Evolutionary conservation across 2,888 invertebrate species (phyloP).

Genomic region (Alsophila aescularia): DNA sequence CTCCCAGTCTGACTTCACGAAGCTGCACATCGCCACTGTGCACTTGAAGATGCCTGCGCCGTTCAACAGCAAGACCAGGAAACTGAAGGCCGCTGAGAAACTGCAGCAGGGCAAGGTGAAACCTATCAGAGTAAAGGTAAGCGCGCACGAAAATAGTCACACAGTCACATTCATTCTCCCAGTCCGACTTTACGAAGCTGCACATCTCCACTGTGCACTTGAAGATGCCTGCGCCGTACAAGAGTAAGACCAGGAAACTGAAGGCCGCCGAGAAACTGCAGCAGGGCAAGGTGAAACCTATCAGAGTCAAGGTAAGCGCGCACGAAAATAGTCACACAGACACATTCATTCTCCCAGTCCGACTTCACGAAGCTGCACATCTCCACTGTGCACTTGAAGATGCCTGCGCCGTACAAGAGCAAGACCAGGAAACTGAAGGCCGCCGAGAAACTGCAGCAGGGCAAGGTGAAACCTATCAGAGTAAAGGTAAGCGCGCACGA

Average conservation of each 20-base stretch:
- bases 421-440: too few relatives aligned
- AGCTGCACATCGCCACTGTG: constrained; percentile 65
- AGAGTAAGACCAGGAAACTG: constrained; percentile 25
- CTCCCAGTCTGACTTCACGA: constrained; percentile 74
- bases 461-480: too few relatives aligned
- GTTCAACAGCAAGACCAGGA: constrained; percentile 44
- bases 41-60: constrained; percentile 67
- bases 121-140: too few relatives aligned
- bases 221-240: constrained; percentile 66
- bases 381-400: too few relatives aligned
- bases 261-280: not conserved
- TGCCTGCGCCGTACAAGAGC: too few relatives aligned
- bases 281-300: not conserved
- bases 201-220: constrained; percentile 67
- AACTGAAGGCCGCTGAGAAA: not conserved
- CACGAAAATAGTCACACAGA: too few relatives aligned
- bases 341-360: too few relatives aligned
- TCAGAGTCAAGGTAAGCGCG: too few relatives aligned
- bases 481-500: too few relatives aligned
- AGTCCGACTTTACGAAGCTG: constrained; percentile 72
- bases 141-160: too few relatives aligned
- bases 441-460: too few relatives aligned
- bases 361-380: too few relatives aligned
- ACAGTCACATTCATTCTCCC: constrained; percentile 67
- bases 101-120: not conserved